Conservation (phyloP, 2,113 vertebrate genomes). For the Lates calcarifer region DNA sequence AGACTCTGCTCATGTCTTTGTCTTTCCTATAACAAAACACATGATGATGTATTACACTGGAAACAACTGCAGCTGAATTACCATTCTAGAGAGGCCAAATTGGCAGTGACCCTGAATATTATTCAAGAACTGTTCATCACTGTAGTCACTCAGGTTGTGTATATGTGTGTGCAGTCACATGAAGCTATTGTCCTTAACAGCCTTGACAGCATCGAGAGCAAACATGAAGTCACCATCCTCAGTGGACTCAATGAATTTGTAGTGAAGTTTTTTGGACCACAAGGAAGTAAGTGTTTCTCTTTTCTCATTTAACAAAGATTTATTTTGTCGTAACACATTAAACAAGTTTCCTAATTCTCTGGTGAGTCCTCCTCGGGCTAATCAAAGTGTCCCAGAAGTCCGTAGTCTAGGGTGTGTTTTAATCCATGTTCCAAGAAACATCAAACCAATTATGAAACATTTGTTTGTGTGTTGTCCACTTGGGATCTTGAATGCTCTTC, state of each 20-base stretch:
- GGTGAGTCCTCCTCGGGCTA: background rate
- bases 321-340: background rate
- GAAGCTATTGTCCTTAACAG: slow-evolving; percentile 80
- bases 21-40: slow-evolving; percentile 1
- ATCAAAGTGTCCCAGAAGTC: background rate
- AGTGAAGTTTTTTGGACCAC: slow-evolving; percentile 99
- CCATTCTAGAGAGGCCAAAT: background rate
- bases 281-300: slow-evolving; percentile 94
- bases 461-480: background rate
- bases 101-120: background rate
- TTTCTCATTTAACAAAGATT: background rate
- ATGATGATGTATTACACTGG: background rate
- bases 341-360: slow-evolving; percentile 2
- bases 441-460: background rate
- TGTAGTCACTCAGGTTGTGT: background rate
- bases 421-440: background rate
- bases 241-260: slow-evolving; percentile 99
- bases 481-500: background rate
- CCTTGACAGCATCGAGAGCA: slow-evolving; percentile 95
- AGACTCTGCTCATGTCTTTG: background rate
- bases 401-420: background rate
- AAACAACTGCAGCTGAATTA: slow-evolving; percentile 18
- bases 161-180: slow-evolving; percentile 5
- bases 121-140: background rate
- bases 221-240: slow-evolving; percentile 98